These are phyloP conservation scores for Coryphaenoides rupestris DNA, from an alignment of 2,113 vertebrate species.

Conservation along the genomic window DNA sequence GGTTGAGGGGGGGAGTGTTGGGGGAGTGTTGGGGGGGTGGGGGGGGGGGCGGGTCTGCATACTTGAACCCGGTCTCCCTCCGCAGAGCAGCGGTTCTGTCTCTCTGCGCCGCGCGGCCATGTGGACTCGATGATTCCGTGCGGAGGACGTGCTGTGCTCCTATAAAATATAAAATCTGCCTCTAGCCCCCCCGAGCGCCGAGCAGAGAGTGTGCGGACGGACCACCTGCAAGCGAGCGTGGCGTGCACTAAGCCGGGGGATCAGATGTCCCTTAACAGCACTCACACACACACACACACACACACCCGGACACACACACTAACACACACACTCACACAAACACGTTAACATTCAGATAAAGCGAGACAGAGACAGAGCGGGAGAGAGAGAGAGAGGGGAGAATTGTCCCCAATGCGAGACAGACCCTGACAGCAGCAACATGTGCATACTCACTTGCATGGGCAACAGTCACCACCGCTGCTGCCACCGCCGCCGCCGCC, in stretches of 20 bases:
- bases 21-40: slow-evolving; percentile 63
- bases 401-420: too few species aligned
- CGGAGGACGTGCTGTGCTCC: slow-evolving; percentile 81
- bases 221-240: slow-evolving; percentile 87
- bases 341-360: too few species aligned
- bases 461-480: too few species aligned
- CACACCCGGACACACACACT: not conserved
- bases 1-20: too few species aligned
- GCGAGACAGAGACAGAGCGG: too few species aligned
- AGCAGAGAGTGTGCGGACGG: slow-evolving; percentile 85
- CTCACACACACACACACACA: slow-evolving; percentile 56
- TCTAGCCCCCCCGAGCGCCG: slow-evolving; percentile 37
- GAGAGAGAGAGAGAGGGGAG: too few species aligned
- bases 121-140: slow-evolving; percentile 96
- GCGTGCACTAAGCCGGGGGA: slow-evolving; percentile 64
- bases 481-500: too few species aligned
- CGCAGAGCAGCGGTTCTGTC: slow-evolving; percentile 92
- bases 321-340: not conserved
- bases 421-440: too few species aligned
- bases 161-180: slow-evolving; percentile 98
- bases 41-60: slow-evolving; percentile 83
- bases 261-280: slow-evolving; percentile 63
- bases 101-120: slow-evolving; percentile 89
- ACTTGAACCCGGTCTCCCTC: slow-evolving; percentile 92
- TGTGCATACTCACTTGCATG: too few species aligned